These are phyloP conservation scores for Notoglanidium macrostoma DNA, from an alignment of 2,797 vertebrate species.

Conservation along the genomic window DNA sequence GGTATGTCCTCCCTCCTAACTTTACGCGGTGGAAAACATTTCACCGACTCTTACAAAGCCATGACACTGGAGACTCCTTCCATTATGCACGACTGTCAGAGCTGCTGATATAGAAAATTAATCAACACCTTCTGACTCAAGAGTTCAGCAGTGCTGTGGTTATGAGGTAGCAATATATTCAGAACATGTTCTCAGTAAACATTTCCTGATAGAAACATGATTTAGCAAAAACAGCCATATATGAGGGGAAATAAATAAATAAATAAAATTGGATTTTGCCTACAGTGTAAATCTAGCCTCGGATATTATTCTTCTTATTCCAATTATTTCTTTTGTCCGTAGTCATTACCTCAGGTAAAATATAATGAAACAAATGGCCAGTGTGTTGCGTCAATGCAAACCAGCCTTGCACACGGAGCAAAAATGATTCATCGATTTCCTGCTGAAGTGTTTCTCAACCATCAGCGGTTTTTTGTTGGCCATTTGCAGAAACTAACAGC, in stretches of 20 bases:
- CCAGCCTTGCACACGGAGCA: constrained; percentile 12
- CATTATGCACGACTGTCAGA: neutral
- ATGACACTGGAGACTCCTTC: neutral
- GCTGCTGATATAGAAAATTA: neutral
- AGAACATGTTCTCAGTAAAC: neutral
- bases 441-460: constrained; percentile 4
- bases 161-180: neutral
- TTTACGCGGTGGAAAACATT: neutral
- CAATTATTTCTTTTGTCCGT: constrained; percentile 2
- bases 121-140: neutral
- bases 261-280: neutral
- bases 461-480: constrained; percentile 36
- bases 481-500: constrained; percentile 26
- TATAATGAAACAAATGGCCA: constrained; percentile 30
- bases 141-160: neutral
- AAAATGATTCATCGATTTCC: constrained; percentile 44
- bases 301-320: neutral
- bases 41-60: neutral
- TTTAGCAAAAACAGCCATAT: neutral
- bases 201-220: neutral
- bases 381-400: constrained; percentile 18
- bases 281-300: neutral
- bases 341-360: constrained; percentile 4
- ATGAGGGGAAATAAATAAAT: neutral
- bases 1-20: neutral